Base-by-base conservation (phyloP, 2,888 invertebrate species). In the Hypena proboscidalis region DNA sequence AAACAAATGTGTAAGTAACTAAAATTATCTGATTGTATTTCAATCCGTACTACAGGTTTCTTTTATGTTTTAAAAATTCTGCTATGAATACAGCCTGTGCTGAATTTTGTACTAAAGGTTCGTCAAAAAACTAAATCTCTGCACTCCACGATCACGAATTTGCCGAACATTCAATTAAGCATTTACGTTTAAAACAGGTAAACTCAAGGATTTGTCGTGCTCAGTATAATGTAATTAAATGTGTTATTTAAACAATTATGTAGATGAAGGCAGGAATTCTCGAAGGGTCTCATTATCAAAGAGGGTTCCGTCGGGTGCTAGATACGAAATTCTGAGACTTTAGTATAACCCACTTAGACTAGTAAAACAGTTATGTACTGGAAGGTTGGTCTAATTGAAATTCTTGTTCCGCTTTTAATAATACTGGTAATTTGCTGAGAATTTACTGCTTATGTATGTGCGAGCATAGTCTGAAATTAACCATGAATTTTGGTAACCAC, bases 181-280 rank as follows among this genome's bases (percentile, higher is more conserved):
- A 69, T 67, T 67, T 69, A 69, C 59, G 54, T 64, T 67, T 55
- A 56, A 67, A 64, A 44, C 70, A 70, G 70, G 74, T 73, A 70
- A 66, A 69, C 58, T 68, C 58, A 48, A 58, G 69, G 70, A 70
- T 74, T 74, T 71, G 67, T 72, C 64, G 69, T 63, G 57, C 60
- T 64, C 67, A 43, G 62, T 62, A 63, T 74, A 73, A 76, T 71
- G 71, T 74, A 76, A 77, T 77, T 74, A 74, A 74, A 76, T 68
- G 74, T 74, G 70, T 79, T 80, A 75, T 79, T 80, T 78, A 76
- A 77, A 76, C 77, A 81, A 81, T 80, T 79, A 79, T 80, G 78
- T 67, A 80, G 79, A 81, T 75, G 66, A 66, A 67, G 62, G 70
- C 61, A 55, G 53, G 67, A 71, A 76, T 76, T 67, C 46, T 57